phyloP scores from a whole-genome alignment of 2,113 vertebrate genomes.

The Phrynosoma platyrhinos region DNA sequence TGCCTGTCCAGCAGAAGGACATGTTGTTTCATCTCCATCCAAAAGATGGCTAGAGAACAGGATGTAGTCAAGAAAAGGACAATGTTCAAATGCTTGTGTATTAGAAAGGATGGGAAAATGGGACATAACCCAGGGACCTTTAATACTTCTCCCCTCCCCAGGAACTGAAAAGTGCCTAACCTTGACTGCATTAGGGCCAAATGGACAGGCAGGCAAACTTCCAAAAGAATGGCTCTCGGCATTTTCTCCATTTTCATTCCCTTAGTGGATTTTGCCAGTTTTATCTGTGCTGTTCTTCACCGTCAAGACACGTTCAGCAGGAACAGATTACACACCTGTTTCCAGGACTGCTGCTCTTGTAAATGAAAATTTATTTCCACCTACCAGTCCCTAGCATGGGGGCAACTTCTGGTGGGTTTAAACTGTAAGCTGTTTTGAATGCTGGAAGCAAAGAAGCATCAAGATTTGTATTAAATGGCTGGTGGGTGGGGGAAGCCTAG shows the following conservation, averaged over 20 bases:
- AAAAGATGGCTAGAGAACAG: neutral
- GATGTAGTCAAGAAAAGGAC: neutral
- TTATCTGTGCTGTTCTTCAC: neutral
- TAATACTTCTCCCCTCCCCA: neutral
- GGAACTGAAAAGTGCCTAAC: neutral
- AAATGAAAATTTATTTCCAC: neutral
- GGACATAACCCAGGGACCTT: neutral
- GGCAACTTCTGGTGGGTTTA: neutral
- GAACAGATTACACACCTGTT: neutral
- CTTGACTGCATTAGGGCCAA: neutral
- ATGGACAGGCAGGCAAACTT: neutral
- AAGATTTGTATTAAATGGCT: too few species aligned
- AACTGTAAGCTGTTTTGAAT: neutral
- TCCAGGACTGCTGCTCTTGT: neutral
- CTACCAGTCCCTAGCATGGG: neutral
- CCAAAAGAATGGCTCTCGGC: too few species aligned
- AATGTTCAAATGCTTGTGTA: neutral
- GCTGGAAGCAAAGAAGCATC: too few species aligned
- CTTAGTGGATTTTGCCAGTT: neutral
- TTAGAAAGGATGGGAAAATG: neutral
- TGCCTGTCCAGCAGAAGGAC: neutral
- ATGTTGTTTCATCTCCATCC: neutral
- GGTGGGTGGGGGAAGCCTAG: too few species aligned
- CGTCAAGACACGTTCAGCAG: neutral
- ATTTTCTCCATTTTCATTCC: neutral